Base-by-base conservation (phyloP, 2,797 vertebrate species). In the Sebastes glaucus region DNA sequence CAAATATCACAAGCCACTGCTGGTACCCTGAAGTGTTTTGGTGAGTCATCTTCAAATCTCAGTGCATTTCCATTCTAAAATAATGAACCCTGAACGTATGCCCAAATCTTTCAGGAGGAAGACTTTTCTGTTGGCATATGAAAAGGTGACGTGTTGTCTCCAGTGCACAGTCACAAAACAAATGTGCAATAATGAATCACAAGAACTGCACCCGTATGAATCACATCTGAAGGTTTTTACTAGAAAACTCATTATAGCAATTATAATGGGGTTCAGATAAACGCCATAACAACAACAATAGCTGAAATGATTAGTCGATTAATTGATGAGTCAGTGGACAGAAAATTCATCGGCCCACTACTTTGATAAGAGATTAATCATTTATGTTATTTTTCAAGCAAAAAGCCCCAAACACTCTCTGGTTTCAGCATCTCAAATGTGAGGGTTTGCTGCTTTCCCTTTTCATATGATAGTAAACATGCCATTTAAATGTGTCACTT, bases 1-100 rank as follows among this genome's bases (percentile, higher is more conserved):
- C 74, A 80, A 59, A 83, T 83, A 83, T 85, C 78, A 74, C 83
- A 72, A 74, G 49, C 77, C 74, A 70, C 61, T 61, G 80, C 72
- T 67, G 63, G 64, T 75, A 33, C 68, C 77, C 22, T 53, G 18
- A 71, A 81, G 79, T 80, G 62, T 77, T 73, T 86, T 35, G 11
- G 67, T 73, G 68, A 80, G 66, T 86, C 64, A 75, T 66, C 63
- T 71, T 84, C 65, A 78, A 71, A 62, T 71, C 46, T 77, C 55
- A 68, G 9, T 56, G 55, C 53, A 84, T 84, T 82, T 85, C 60
- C 55, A 70, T 80, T 83, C 53, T 18, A 78, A 70, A 76, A 65
- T 80, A 57, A 80, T 71, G 27, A 78, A 78, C 42, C 18, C 28
- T 59, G 64, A 84, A 71, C 65, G 52, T 53, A 55, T 22, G 27